These are phyloP conservation scores for Lanistes nyassanus DNA, from an alignment of 1,140 invertebrate species.

Conservation along the genomic window DNA sequence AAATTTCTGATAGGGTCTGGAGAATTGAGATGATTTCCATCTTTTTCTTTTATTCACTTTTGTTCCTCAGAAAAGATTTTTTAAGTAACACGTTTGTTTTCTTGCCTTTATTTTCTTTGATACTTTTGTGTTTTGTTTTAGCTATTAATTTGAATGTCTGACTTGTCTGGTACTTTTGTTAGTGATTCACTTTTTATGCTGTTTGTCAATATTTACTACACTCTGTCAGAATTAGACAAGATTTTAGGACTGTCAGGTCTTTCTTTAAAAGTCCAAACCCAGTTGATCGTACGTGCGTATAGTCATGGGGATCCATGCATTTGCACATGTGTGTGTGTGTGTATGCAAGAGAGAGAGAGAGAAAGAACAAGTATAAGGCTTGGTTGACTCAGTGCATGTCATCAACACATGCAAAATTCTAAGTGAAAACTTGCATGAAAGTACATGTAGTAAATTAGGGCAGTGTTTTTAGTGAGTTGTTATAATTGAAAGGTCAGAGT, in stretches of 20 bases:
- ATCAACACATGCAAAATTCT: not conserved
- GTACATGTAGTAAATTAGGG: not conserved
- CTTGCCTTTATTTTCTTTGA: not conserved
- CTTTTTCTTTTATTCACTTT: not conserved
- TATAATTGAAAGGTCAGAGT: no score
- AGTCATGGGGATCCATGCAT: not conserved
- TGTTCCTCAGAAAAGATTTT: not conserved
- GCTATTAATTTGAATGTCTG: not conserved
- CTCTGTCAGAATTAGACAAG: no score
- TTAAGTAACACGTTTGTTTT: not conserved
- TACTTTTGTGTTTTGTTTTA: not conserved
- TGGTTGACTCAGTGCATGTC: not conserved
- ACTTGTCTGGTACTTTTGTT: not conserved
- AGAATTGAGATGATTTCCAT: not conserved
- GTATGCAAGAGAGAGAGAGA: slow-evolving; percentile 13
- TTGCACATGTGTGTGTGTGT: slow-evolving; percentile 2
- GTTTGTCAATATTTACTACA: not conserved
- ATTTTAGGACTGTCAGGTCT: no score
- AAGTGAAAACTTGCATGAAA: not conserved
- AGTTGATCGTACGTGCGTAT: no score
- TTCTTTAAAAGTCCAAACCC: no score
- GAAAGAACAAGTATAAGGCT: not conserved
- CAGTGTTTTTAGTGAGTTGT: no score
- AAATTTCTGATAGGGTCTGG: not conserved
- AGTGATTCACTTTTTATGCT: not conserved